Base-by-base conservation (phyloP, 2,113 vertebrate genomes). In the Rhineura floridana region DNA sequence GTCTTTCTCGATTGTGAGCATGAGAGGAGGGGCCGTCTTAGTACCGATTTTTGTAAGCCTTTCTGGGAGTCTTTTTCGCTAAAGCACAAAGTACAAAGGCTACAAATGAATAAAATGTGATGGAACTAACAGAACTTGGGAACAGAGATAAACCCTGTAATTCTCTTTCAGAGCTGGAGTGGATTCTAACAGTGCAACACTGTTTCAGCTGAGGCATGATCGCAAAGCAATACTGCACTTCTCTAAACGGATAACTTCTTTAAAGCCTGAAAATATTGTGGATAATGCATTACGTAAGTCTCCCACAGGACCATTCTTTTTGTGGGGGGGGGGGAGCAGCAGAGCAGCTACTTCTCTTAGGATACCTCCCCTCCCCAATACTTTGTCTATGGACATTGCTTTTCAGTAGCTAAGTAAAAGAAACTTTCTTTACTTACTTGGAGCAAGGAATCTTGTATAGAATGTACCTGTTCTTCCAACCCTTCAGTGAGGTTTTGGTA, bases 381-480 rank as follows among this genome's bases (percentile, higher is more conserved):
- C 77, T 90, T 83, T 76, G 80, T 72, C 21, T 30, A 52, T 80
- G 88, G 44, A 81, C 48, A 52, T 72, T 72, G 63, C 2, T 23
- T 19, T 63, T 44, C n/a, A 48, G 81, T 21, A 70, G 39, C 9
- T 25, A 44, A 79, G 89, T 87, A 86, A n/a, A 77, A 48, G 2
- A 33, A 9, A 42, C 81, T 4, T 62, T 72, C 30, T 48, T 11
- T 89, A 97, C 95, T 97, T 96, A 97, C 95, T 95, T 97, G 91
- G 94, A 95, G 94, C 92, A 98, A 96, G 42, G 96, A 97, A 62
- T 80, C 86, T 36, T 92, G 95, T 88, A 98, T 91, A 89, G 87
- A 95, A 92, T 93, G 89, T 89, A 97, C 89, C 91, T 96, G 96
- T 90, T 96, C 94, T 94, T 96, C 93, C 78, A 97, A 95, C 55